Evolutionary conservation across 2,797 vertebrate genomes (phyloP), one percentile per base, ranked within the genome.

Genomic region (Danio albolineatus): DNA sequence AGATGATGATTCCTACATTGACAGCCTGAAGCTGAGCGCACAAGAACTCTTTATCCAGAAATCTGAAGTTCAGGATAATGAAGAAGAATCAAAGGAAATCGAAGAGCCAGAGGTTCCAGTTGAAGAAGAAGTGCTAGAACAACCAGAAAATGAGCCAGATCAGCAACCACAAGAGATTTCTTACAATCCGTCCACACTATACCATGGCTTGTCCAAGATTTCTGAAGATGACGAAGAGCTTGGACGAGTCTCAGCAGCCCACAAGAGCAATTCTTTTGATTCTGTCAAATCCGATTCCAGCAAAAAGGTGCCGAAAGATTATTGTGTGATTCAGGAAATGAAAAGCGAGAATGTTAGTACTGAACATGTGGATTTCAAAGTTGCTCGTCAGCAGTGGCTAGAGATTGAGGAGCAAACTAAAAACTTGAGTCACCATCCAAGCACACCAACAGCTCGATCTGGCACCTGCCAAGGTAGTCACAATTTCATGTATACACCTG

Each of bases 1-100:
- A 86, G 94, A 94, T 10, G 94, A 95, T 46, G 94, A 95, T 83
- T 93, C 92, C 46, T 95, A 94, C 80, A 85, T 94, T 82, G 94
- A 94, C 77, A 91, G 86, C 76, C 91, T 94, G 66, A 82, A 94
- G 76, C 82, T 94, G 39, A 94, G 92, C 59, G 94, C 94, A 38
- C 92, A 94, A 74, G 94, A 94, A n/a, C 93, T 94, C 44, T 95
- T 94, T 82, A 90, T 94, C 53, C 92, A 94, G 83, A 94, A 93
- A 84, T 79, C 89, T 38, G 89, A 94, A 21, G 83, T 82, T 64
- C 73, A 80, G 53, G 90, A 90, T 46, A 80, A 64, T 19, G 85
- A 91, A 16, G 87, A 88, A 14, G 62, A 53, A 44, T 67, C 6
- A 67, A 61, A 90, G 14, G 90, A 85, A 43, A 59, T 60, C 51